Evolutionary conservation across 1,140 invertebrate species (phyloP).

Genomic region (Drosophila subobscura): DNA sequence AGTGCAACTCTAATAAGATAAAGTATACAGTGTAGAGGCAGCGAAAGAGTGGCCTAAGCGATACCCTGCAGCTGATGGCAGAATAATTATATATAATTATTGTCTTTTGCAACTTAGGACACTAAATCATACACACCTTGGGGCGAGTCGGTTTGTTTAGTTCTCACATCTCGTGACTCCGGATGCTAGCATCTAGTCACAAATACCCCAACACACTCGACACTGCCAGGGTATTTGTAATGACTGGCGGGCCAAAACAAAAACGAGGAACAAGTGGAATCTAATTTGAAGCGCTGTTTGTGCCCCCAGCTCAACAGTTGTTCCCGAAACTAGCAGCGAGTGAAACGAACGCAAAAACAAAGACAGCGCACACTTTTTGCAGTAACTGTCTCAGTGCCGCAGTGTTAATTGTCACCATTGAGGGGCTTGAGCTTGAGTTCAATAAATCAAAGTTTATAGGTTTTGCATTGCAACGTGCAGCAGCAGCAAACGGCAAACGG

Average conservation of each 20-base stretch:
- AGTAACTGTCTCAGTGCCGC: conserved; percentile 17
- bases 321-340: conserved; percentile 46
- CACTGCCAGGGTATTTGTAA: conserved; percentile 20
- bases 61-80: conserved; percentile 4
- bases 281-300: conserved; percentile 42
- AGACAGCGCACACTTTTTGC: conserved; percentile 19
- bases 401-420: conserved; percentile 32
- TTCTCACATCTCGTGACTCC: too few relatives aligned
- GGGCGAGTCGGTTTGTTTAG: too few relatives aligned
- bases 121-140: too few relatives aligned
- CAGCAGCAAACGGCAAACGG: conserved; percentile 1
- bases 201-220: background rate
- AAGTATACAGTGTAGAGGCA: background rate
- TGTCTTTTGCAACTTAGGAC: too few relatives aligned
- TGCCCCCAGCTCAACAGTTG: conserved; percentile 44
- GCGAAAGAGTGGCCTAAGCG: background rate
- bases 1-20: conserved; percentile 49
- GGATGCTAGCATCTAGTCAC: too few relatives aligned
- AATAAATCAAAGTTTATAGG: conserved; percentile 70
- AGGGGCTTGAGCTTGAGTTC: conserved; percentile 26
- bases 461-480: conserved; percentile 39
- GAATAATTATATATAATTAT: too few relatives aligned
- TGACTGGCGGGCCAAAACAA: conserved; percentile 29
- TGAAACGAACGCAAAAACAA: conserved; percentile 27
- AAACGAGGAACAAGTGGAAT: conserved; percentile 45